phyloP scores from a whole-genome alignment of 1,140 invertebrate species.

The Rhyacophila brunnea region DNA sequence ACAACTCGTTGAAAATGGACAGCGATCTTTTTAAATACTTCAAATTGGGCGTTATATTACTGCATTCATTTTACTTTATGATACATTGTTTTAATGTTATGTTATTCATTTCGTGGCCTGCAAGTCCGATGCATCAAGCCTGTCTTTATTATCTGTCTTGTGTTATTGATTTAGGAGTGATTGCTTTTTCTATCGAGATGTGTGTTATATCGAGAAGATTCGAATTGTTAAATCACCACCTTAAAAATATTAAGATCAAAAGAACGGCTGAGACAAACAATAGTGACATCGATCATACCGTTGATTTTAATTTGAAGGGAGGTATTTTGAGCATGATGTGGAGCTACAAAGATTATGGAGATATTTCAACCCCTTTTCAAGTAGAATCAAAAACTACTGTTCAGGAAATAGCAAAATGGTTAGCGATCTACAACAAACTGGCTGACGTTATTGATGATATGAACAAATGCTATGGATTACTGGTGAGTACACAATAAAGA shows the following conservation, averaged over 20 bases:
- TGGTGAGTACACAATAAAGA: neutral
- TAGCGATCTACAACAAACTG: constrained; percentile 6
- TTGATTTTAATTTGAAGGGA: constrained; percentile 6
- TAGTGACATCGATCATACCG: neutral
- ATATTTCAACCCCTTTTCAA: neutral
- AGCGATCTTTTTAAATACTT: neutral
- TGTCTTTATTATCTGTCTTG: neutral
- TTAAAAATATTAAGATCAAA: constrained; percentile 7
- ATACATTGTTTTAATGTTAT: neutral
- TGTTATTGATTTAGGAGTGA: neutral
- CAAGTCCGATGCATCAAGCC: neutral
- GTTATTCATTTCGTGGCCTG: neutral
- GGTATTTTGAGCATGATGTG: constrained; percentile 5
- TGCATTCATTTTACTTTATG: neutral
- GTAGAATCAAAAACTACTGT: neutral
- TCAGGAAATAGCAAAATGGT: neutral
- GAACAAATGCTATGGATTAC: constrained; percentile 7
- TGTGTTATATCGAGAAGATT: constrained; percentile 3
- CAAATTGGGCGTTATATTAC: neutral
- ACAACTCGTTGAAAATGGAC: neutral
- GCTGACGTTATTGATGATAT: constrained; percentile 4
- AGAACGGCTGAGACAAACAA: neutral
- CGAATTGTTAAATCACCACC: neutral
- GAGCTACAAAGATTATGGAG: neutral
- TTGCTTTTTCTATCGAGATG: constrained; percentile 3